Conservation (phyloP, 2,113 vertebrate genomes). For the Eurypyga helias region DNA sequence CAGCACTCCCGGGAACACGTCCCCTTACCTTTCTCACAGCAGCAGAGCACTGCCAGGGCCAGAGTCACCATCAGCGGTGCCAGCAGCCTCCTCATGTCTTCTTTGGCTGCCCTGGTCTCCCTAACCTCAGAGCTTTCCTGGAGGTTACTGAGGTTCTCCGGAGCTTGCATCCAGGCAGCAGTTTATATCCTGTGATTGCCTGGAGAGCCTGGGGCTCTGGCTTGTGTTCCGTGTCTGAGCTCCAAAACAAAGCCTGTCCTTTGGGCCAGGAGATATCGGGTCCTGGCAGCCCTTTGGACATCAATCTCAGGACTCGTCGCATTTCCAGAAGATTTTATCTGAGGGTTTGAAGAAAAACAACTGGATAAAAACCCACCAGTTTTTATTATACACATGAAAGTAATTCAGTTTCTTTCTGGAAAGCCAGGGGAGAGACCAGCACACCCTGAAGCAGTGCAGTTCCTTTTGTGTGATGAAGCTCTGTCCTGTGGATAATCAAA, state of each 20-base stretch:
- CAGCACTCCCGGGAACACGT: not conserved
- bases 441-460: not conserved
- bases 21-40: slow-evolving; percentile 63
- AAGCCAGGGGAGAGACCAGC: not conserved
- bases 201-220: not conserved
- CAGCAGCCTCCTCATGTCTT: slow-evolving; percentile 51
- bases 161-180: not conserved
- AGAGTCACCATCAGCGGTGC: not conserved
- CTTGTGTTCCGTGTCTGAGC: not conserved
- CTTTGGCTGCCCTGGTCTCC: not conserved
- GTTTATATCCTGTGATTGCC: slow-evolving; percentile 54
- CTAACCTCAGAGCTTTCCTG: slow-evolving; percentile 8
- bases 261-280: not conserved
- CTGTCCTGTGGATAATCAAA: not conserved
- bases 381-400: slow-evolving; percentile 13
- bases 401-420: not conserved
- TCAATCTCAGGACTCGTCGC: not conserved
- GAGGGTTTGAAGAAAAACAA: slow-evolving; percentile 23
- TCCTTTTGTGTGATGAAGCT: not conserved
- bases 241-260: slow-evolving; percentile 19
- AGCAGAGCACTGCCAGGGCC: slow-evolving; percentile 31
- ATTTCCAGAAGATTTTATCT: slow-evolving; percentile 46
- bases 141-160: slow-evolving; percentile 10
- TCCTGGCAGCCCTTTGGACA: slow-evolving; percentile 23
- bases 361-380: not conserved